Conservation (phyloP, 2,797 vertebrate species). For the Oreochromis grahami region DNA sequence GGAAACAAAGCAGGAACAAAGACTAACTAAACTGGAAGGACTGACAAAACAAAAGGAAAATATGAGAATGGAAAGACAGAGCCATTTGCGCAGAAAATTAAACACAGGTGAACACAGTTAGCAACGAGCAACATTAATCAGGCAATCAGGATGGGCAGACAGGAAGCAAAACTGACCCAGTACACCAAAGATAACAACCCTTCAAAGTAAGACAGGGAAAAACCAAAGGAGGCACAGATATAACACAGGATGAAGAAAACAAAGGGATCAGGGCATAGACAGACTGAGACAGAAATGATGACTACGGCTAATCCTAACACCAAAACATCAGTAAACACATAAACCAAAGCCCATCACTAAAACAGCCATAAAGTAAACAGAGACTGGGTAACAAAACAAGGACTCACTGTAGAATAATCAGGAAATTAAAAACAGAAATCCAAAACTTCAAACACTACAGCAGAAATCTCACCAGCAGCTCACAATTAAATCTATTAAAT, state of each 20-base stretch:
- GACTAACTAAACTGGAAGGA: background rate
- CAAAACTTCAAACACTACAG: background rate
- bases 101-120: background rate
- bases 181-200: background rate
- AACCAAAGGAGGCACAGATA: background rate
- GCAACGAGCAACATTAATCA: background rate
- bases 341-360: background rate
- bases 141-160: background rate
- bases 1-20: background rate
- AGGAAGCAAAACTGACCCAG: background rate
- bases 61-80: background rate
- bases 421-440: background rate
- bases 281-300: background rate
- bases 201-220: background rate
- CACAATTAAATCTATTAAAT: background rate
- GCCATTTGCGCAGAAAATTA: background rate
- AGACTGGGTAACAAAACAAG: background rate
- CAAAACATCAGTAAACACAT: background rate
- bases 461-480: background rate
- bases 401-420: background rate
- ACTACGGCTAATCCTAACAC: background rate
- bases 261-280: background rate
- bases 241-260: background rate
- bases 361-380: background rate
- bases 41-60: accelerated